phyloP scores from a whole-genome alignment of 2,888 invertebrate species.

The Lycaena phlaeas region DNA sequence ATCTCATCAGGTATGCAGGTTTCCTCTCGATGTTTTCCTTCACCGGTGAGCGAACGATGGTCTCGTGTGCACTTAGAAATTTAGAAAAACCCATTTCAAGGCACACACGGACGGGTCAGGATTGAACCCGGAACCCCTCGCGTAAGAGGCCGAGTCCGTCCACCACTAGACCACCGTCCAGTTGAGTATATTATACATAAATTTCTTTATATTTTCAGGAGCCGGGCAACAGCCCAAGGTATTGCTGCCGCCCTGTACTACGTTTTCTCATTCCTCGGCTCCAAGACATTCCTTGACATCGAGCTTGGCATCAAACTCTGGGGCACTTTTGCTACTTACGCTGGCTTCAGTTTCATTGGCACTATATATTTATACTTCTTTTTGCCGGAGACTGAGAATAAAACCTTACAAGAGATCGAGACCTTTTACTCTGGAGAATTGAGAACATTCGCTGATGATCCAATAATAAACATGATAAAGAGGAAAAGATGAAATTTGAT shows the following conservation, averaged over 20 bases:
- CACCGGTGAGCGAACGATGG: too few species aligned
- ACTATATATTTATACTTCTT: constrained; percentile 64
- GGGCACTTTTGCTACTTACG: constrained; percentile 66
- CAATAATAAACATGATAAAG: constrained; percentile 46
- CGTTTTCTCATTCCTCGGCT: constrained; percentile 58
- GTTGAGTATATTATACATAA: too few species aligned
- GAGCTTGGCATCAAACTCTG: constrained; percentile 51
- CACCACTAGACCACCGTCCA: too few species aligned
- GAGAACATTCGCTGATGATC: constrained; percentile 54
- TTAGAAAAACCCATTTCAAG: too few species aligned
- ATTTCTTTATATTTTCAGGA: too few species aligned
- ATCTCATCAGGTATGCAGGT: too few species aligned
- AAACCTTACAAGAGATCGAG: constrained; percentile 64
- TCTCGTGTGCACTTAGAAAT: too few species aligned
- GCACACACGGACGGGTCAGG: too few species aligned
- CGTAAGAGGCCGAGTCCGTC: too few species aligned
- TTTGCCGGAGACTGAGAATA: constrained; percentile 72
- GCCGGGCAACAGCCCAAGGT: constrained; percentile 67
- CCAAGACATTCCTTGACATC: constrained; percentile 68
- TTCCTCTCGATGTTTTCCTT: too few species aligned
- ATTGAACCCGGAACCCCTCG: too few species aligned
- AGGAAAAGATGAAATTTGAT: constrained; percentile 27
- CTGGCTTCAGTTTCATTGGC: constrained; percentile 53
- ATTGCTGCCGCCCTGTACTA: constrained; percentile 69
- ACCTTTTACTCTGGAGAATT: constrained; percentile 46